Evolutionary conservation across 2,888 invertebrate species (phyloP).

Genomic region (Tenthredo distinguenda): DNA sequence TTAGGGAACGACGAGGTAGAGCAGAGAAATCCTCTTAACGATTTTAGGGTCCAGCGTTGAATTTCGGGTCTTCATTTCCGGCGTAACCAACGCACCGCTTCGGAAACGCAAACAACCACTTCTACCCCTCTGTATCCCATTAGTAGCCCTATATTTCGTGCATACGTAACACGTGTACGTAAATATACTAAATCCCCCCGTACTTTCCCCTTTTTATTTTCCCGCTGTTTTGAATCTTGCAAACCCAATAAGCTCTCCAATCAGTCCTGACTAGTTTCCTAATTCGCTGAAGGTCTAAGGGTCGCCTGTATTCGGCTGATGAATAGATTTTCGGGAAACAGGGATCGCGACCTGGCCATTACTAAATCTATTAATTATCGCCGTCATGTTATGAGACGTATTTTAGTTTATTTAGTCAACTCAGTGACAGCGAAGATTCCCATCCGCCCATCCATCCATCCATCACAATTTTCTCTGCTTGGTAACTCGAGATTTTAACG

Average conservation of each 20-base stretch:
- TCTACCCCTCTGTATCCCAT: slow-evolving; percentile 34
- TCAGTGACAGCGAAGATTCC: slow-evolving; percentile 8
- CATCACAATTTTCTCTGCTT: neutral
- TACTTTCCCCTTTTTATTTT: neutral
- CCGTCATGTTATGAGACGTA: slow-evolving; percentile 32
- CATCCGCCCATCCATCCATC: slow-evolving; percentile 24
- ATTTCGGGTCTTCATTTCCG: slow-evolving; percentile 33
- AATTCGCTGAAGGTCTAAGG: neutral
- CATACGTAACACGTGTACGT: slow-evolving; percentile 4
- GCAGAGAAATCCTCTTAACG: slow-evolving; percentile 42
- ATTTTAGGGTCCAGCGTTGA: slow-evolving; percentile 40
- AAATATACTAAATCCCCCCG: slow-evolving; percentile 15
- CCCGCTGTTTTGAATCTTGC: slow-evolving; percentile 20
- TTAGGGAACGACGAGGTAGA: slow-evolving; percentile 1
- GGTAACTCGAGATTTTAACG: slow-evolving; percentile 50
- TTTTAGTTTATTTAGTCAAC: slow-evolving; percentile 45
- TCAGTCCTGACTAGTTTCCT: neutral
- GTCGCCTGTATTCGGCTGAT: neutral
- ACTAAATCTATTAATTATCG: slow-evolving; percentile 39
- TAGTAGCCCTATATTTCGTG: slow-evolving; percentile 18
- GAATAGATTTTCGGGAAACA: slow-evolving; percentile 1
- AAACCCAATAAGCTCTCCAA: slow-evolving; percentile 5
- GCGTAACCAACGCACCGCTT: slow-evolving; percentile 10
- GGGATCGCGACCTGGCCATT: neutral
- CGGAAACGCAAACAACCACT: slow-evolving; percentile 40